These are phyloP conservation scores for Asteroscopus sphinx DNA, from an alignment of 2,888 invertebrate species.

Conservation along the genomic window DNA sequence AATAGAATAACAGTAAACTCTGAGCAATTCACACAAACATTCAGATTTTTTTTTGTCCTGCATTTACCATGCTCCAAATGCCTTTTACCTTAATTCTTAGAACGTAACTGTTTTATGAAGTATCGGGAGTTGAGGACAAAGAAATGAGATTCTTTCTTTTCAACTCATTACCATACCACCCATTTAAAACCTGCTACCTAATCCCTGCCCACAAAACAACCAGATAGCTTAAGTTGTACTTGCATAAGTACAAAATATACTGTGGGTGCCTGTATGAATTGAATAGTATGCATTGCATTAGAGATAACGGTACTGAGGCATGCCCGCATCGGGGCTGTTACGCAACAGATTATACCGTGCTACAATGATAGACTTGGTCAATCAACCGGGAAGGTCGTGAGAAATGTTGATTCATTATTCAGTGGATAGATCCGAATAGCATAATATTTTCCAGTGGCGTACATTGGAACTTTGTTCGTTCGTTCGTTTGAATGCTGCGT, in stretches of 20 bases:
- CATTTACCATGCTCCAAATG: too few relatives aligned
- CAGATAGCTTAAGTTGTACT: conserved; percentile 39
- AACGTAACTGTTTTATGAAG: not conserved
- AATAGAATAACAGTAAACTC: too few relatives aligned
- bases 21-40: too few relatives aligned
- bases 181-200: conserved; percentile 25
- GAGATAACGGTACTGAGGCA: conserved; percentile 63
- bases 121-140: conserved; percentile 11
- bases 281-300: conserved; percentile 55
- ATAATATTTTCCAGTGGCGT: too few relatives aligned
- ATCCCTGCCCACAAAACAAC: conserved; percentile 22
- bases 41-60: too few relatives aligned
- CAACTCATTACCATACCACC: not conserved
- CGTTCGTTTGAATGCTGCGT: conserved; percentile 10
- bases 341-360: conserved; percentile 52
- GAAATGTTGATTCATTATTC: conserved; percentile 59
- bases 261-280: conserved; percentile 53
- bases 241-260: conserved; percentile 29
- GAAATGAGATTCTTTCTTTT: conserved; percentile 6
- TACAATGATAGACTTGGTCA: conserved; percentile 59
- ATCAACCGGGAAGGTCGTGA: conserved; percentile 69
- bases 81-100: not conserved
- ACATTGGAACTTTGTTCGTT: conserved; percentile 28
- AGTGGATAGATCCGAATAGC: too few relatives aligned
- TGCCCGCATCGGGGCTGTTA: conserved; percentile 55